Conservation (phyloP, 2,113 vertebrate genomes). For the Sterrhoptilus dennistouni region DNA sequence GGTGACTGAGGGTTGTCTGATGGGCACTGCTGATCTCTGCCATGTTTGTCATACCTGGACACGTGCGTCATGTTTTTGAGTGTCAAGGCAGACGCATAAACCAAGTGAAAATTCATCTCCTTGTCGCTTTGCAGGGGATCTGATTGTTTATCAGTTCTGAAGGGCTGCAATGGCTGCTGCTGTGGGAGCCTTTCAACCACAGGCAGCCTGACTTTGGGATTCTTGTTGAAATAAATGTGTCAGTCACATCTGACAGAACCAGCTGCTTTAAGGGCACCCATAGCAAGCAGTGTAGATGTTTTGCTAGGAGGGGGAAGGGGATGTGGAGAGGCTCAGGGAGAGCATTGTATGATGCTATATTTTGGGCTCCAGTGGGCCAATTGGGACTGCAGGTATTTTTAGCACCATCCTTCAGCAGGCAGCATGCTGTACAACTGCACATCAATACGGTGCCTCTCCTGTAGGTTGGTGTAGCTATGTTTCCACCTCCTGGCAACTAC, state of each 20-base stretch:
- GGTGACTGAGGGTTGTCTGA: background rate
- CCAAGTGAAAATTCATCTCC: background rate
- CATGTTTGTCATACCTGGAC: background rate
- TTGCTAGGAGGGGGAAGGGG: background rate
- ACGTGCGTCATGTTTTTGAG: background rate
- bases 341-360: background rate
- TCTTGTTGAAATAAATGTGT: background rate
- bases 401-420: background rate
- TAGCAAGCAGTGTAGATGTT: background rate
- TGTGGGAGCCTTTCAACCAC: background rate
- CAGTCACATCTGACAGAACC: background rate
- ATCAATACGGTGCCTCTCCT: background rate
- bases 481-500: constrained; percentile 48
- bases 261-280: background rate
- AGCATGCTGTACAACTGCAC: background rate
- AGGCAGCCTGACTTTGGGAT: background rate
- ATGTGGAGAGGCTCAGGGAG: background rate
- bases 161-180: background rate
- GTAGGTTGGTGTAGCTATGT: constrained; percentile 5
- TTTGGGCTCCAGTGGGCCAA: background rate
- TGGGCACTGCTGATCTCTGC: background rate
- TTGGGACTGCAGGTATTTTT: constrained; percentile 20
- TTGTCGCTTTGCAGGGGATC: background rate
- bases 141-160: background rate
- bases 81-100: too few species aligned